These are phyloP conservation scores for Oncorhynchus kisutch DNA, from an alignment of 2,113 vertebrate genomes.

Conservation along the genomic window DNA sequence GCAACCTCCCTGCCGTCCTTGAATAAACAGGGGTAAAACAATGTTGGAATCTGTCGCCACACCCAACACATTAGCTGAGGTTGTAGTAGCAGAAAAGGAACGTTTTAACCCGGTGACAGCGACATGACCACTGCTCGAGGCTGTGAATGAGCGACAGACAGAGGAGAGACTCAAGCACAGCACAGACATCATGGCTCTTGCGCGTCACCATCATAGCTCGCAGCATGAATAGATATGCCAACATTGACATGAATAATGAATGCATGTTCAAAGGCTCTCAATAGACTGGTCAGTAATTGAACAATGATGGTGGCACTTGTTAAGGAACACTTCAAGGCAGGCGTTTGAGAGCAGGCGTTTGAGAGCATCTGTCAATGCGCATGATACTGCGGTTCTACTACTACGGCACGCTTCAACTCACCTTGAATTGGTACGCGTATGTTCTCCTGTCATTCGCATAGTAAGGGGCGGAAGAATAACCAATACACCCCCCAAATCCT, in stretches of 20 bases:
- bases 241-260: neutral
- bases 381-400: conserved; percentile 95
- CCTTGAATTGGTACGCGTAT: conserved; percentile 83
- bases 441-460: conserved; percentile 60
- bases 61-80: conserved; percentile 62
- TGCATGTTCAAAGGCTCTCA: neutral
- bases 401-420: conserved; percentile 90
- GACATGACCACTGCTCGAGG: conserved; percentile 53
- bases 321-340: conserved; percentile 44
- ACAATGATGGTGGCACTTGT: conserved; percentile 52
- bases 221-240: neutral
- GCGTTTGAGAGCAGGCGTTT: no score
- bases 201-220: conserved; percentile 6
- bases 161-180: conserved; percentile 27
- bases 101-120: conserved; percentile 39
- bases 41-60: conserved; percentile 61
- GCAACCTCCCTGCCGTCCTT: conserved; percentile 42
- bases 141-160: conserved; percentile 51
- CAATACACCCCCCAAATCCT: conserved; percentile 75
- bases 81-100: conserved; percentile 7
- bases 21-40: conserved; percentile 23
- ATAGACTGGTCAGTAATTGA: neutral
- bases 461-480: conserved; percentile 65
- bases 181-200: conserved; percentile 4
- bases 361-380: conserved; percentile 93